Conservation (phyloP, 2,888 invertebrate genomes). For the Syrphus vitripennis region DNA sequence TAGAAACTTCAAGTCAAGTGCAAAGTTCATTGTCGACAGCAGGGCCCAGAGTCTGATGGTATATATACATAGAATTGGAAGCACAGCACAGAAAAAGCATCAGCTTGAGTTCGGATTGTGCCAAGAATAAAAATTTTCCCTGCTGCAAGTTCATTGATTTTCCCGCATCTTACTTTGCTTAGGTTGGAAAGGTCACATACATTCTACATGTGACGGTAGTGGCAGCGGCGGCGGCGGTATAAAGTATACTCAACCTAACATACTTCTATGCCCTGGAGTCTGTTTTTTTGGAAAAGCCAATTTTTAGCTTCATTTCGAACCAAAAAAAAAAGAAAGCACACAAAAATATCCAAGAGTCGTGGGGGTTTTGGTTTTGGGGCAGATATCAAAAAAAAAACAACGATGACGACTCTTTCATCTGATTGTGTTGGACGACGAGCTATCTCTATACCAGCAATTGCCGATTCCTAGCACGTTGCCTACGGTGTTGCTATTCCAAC, state of each 20-base stretch:
- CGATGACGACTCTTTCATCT: conserved; percentile 30
- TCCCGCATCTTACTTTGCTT: conserved; percentile 60
- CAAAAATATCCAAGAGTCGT: not conserved
- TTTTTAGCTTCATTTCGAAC: conserved; percentile 35
- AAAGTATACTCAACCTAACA: conserved; percentile 10
- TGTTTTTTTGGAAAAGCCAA: conserved; percentile 52
- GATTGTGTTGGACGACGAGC: conserved; percentile 36
- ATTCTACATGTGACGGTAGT: not conserved
- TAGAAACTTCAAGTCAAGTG: conserved; percentile 63
- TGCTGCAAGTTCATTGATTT: conserved; percentile 70
- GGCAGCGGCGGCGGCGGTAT: not conserved
- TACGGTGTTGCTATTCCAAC: conserved; percentile 19
- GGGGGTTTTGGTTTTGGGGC: not conserved
- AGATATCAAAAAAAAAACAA: conserved; percentile 1
- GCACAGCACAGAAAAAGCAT: conserved; percentile 12
- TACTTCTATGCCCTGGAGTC: conserved; percentile 56
- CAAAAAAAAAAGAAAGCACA: conserved; percentile 19
- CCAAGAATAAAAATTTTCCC: conserved; percentile 64
- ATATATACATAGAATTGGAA: no score
- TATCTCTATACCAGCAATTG: conserved; percentile 38
- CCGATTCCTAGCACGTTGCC: conserved; percentile 67
- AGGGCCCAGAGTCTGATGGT: conserved; percentile 18
- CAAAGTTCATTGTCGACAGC: conserved; percentile 67
- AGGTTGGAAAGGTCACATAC: conserved; percentile 51
- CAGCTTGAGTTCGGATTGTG: conserved; percentile 58